These are phyloP conservation scores for Clusia tigrina DNA, from an alignment of 2,888 invertebrate genomes.

Conservation along the genomic window DNA sequence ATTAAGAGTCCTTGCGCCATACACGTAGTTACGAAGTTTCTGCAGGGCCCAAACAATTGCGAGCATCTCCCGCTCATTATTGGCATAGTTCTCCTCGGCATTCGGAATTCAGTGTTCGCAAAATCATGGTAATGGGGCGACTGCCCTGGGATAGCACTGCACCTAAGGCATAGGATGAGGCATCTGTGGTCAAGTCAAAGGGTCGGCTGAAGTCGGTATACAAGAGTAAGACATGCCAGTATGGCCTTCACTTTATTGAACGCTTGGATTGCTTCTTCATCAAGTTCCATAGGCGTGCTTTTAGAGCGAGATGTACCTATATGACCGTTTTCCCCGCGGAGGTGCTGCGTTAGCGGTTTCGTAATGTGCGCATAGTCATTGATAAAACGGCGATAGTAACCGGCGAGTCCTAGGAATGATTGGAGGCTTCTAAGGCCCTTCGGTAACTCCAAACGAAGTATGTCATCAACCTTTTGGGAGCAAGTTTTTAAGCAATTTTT, in stretches of 20 bases:
- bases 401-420: not conserved
- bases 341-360: not conserved
- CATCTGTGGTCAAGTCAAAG: conserved; percentile 6
- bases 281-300: not conserved
- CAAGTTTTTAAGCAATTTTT: not conserved
- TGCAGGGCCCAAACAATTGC: not conserved
- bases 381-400: not conserved
- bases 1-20: no score
- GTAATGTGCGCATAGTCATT: not conserved
- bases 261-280: not conserved
- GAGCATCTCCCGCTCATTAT: not conserved
- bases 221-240: not conserved
- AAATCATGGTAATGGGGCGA: no score
- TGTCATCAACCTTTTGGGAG: not conserved
- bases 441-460: not conserved
- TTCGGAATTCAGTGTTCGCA: no score
- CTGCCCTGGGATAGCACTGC: no score
- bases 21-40: not conserved
- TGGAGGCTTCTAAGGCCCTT: not conserved
- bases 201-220: not conserved
- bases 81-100: conserved; percentile 2
- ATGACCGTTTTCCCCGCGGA: not conserved
- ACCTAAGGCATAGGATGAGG: no score
- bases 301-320: not conserved
- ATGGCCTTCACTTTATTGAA: not conserved